Evolutionary conservation across 2,797 vertebrate species (phyloP), one percentile per base, ranked within the genome.

Genomic region (Sebastes jordani): DNA sequence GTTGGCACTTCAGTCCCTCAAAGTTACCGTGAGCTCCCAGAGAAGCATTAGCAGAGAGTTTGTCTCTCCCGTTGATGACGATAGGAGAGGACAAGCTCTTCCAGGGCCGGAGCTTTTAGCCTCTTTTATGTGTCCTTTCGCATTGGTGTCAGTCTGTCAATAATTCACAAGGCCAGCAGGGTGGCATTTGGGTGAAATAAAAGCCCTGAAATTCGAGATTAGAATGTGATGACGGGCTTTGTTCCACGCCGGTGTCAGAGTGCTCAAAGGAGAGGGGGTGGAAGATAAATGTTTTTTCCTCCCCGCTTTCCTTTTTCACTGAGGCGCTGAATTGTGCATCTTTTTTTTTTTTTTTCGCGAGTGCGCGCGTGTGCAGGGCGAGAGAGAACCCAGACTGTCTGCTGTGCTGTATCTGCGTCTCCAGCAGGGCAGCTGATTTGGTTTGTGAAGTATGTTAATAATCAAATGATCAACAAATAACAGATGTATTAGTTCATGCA

Each of bases 401-500:
- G 89, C 88, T 92, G 88, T 87, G 86, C 90, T 88, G 88, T 83
- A 76, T 92, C 91, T 92, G 91, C 79, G 88, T 95, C 94, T 96
- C 95, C 95, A 95, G 92, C 95, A 93, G 95, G 89, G 95, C 94
- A 86, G 94, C 95, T 95, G 95, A 96, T 96, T 96, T 94, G 95
- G 93, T 95, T 96, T 96, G 95, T 96, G 95, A 96, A 96, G 95
- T 96, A 95, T 96, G 94, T 95, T 96, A 96, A 96, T 96, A 96
- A 96, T 96, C 95, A 95, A 96, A 96, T 96, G 95, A 96, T 96
- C 95, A 95, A 96, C 95, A 96, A 96, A 96, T 96, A 96, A 96
- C 95, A 96, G 94, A 96, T 96, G 96, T 96, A 96, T 96, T 96
- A 96, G 95, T 96, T 96, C 95, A 96, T 96, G 96, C 95, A 89